Evolutionary conservation across 1,140 invertebrate genomes (phyloP).

Genomic region (Saccostrea cuccullata): DNA sequence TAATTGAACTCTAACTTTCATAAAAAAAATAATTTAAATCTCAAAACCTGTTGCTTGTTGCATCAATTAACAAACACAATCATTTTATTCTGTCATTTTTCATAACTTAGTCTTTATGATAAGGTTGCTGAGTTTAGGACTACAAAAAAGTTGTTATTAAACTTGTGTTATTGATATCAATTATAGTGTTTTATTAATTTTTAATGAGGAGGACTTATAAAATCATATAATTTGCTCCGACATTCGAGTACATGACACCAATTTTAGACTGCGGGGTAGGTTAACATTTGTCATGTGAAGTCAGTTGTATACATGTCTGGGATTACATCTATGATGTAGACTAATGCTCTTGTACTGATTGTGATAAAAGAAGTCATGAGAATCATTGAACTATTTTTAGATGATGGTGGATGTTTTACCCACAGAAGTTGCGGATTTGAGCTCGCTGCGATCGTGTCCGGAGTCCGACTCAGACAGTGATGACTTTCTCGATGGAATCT

Average conservation of each 20-base stretch:
- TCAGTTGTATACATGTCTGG: too few species aligned
- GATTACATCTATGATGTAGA: too few species aligned
- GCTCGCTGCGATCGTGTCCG: constrained; percentile 33
- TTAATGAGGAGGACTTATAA: too few species aligned
- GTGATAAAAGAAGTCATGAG: not conserved
- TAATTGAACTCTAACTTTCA: not conserved
- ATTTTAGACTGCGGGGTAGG: too few species aligned
- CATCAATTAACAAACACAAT: constrained; percentile 16
- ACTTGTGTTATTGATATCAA: too few species aligned
- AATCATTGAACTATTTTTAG: constrained; percentile 54
- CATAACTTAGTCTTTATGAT: too few species aligned
- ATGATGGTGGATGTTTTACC: constrained; percentile 67
- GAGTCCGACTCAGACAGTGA: constrained; percentile 53
- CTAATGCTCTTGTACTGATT: not conserved
- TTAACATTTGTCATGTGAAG: too few species aligned
- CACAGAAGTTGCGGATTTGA: constrained; percentile 56
- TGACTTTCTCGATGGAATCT: constrained; percentile 34
- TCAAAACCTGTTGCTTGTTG: not conserved
- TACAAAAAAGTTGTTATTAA: too few species aligned
- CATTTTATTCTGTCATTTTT: not conserved
- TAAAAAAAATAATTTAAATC: not conserved
- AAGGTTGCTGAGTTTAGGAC: too few species aligned
- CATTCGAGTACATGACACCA: too few species aligned
- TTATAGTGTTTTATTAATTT: too few species aligned
- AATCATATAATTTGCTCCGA: too few species aligned